These are phyloP conservation scores for Molorchus minor DNA, from an alignment of 2,888 invertebrate species.

Conservation along the genomic window DNA sequence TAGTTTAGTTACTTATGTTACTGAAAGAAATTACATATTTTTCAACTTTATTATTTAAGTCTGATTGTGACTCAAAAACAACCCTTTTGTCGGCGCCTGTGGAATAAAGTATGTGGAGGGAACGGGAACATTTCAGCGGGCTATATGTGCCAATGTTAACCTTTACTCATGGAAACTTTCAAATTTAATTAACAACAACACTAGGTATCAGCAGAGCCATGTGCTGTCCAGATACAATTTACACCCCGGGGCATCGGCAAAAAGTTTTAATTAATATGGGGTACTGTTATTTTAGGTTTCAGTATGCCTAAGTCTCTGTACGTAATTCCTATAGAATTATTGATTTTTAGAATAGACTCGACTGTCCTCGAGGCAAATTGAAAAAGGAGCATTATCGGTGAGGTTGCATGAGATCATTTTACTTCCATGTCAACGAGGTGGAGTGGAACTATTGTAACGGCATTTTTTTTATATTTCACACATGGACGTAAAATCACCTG, in stretches of 20 bases:
- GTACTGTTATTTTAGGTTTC: conserved; percentile 19
- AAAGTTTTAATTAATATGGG: conserved; percentile 35
- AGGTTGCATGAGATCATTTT: too few relatives aligned
- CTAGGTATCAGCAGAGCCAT: conserved; percentile 29
- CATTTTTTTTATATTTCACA: too few relatives aligned
- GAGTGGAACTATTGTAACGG: too few relatives aligned
- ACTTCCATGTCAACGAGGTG: too few relatives aligned
- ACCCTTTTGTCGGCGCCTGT: conserved; percentile 8
- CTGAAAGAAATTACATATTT: too few relatives aligned
- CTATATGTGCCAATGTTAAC: conserved; percentile 28
- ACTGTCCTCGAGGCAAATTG: neutral
- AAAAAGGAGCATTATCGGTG: neutral
- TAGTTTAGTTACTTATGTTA: too few relatives aligned
- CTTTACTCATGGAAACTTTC: conserved; percentile 26
- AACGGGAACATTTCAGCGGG: conserved; percentile 22
- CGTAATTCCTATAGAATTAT: conserved; percentile 16
- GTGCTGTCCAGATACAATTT: conserved; percentile 29
- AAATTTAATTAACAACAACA: conserved; percentile 35
- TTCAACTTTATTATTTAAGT: too few relatives aligned
- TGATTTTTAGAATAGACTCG: conserved; percentile 4
- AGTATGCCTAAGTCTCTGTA: conserved; percentile 23
- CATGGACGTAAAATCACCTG: too few relatives aligned
- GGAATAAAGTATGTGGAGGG: neutral
- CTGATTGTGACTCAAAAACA: too few relatives aligned
- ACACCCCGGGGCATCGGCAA: conserved; percentile 27